Base-by-base conservation (phyloP, 2,113 vertebrate genomes). In the Stegastes partitus region DNA sequence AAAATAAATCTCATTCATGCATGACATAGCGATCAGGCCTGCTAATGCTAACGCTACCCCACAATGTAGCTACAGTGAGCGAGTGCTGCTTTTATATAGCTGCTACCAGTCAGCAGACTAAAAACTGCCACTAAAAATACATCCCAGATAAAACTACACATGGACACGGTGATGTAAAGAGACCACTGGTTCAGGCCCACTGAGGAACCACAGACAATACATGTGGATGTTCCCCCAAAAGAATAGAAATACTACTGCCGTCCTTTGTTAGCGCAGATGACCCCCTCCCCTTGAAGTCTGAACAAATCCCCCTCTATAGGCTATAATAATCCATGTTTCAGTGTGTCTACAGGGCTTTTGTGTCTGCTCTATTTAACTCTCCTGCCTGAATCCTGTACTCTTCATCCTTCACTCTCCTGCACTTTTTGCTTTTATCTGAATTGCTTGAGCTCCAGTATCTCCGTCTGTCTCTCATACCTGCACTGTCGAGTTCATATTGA, bases 321-420 rank as follows among this genome's bases (percentile, higher is more conserved):
- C 45, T 23, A 11, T 55, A 58, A 83, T 68, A 79, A 71, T 55
- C 77, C 77, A 72, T 51, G 57, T 73, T 58, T 68, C 58, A 68
- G 55, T 76, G 74, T 66, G 45, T 74, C 76, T 74, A 74, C 37
- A 50, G 66, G 81, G 76, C 68, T 14, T 67, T 78, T 74, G 64
- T 81, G 61, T 89, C 3, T 72, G 67, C 70, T 56, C 77, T 61
- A 75, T 71, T 86, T 79, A 74, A 85, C 26, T 73, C 59, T 70
- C n/a, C 66, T 50, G 67, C 39, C 67, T 26, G 19, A 28, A 61
- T 54, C 23, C 28, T 28, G 57, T 53, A 34, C 44, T 51, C 49
- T 39, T 53, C 58, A 58, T 77, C 63, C 67, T 25, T 16, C n/a
- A 37, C 51, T 54, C 49, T 55, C 37, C 0, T 65, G n/a, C n/a